phyloP scores from a whole-genome alignment of 2,888 invertebrate genomes.

The Nowickia ferox region DNA sequence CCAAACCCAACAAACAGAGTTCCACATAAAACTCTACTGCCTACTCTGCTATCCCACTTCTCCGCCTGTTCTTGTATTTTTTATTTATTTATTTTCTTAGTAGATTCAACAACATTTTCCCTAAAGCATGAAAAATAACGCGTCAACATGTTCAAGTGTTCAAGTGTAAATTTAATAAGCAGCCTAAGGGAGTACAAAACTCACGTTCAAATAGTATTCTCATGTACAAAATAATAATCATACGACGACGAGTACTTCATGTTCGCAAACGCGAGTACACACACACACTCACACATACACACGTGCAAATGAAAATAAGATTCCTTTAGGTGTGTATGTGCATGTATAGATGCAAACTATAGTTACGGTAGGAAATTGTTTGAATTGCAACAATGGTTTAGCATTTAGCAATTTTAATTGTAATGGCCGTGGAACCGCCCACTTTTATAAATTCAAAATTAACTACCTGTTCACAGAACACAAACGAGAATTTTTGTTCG shows the following conservation, averaged over 20 bases:
- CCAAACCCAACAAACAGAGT: not conserved
- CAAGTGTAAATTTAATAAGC: constrained; percentile 72
- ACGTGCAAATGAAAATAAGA: no score
- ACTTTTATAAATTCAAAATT: no score
- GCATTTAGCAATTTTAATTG: not conserved
- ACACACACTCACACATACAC: not conserved
- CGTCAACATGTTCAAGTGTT: constrained; percentile 72
- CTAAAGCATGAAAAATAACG: constrained; percentile 69
- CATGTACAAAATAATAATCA: constrained; percentile 25
- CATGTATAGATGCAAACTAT: not conserved
- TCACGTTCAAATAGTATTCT: constrained; percentile 60
- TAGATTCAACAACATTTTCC: constrained; percentile 62
- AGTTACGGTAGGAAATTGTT: not conserved
- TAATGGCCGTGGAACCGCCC: no score
- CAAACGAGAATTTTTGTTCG: no score
- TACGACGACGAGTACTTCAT: constrained; percentile 19
- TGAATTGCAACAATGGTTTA: not conserved
- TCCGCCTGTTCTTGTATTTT: not conserved
- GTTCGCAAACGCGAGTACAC: not conserved
- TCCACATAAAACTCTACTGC: not conserved
- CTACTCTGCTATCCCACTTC: not conserved
- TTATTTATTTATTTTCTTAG: constrained; percentile 13
- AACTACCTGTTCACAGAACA: no score
- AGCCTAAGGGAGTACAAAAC: constrained; percentile 67
- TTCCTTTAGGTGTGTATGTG: not conserved